Evolutionary conservation across 23 tunicate genomes (phyloP).

Genomic region (Aplidium turbinatum): DNA sequence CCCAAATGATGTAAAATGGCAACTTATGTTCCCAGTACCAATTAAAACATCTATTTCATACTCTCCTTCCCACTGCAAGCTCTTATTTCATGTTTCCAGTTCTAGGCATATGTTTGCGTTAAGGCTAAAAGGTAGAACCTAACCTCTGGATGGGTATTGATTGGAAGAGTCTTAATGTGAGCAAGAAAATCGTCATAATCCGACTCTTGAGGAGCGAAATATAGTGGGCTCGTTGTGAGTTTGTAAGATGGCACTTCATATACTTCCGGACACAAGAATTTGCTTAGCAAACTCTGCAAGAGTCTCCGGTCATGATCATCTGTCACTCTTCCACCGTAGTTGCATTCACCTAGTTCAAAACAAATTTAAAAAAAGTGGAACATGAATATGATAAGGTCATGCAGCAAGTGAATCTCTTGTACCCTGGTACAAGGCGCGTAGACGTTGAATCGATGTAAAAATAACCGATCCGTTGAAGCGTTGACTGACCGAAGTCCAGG

Average conservation of each 20-base stretch:
- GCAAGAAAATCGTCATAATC: conserved; percentile 53
- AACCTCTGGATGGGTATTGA: conserved; percentile 91
- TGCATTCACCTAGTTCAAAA: conserved; percentile 75
- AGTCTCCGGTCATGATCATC: conserved; percentile 80
- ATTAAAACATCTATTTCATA: not conserved
- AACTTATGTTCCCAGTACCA: too few relatives aligned
- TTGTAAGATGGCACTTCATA: conserved; percentile 51
- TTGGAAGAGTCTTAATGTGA: conserved; percentile 60
- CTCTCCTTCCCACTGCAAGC: too few relatives aligned
- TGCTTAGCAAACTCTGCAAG: conserved; percentile 61
- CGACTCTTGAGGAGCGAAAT: conserved; percentile 54
- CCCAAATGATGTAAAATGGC: too few relatives aligned
- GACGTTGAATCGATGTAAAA: too few relatives aligned
- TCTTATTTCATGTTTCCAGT: too few relatives aligned
- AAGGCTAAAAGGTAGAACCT: not conserved
- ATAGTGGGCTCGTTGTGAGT: conserved; percentile 58
- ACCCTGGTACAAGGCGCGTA: too few relatives aligned
- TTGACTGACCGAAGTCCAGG: too few relatives aligned
- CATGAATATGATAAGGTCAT: too few relatives aligned
- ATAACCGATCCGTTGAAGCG: too few relatives aligned
- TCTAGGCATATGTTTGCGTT: too few relatives aligned
- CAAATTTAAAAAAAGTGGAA: not conserved
- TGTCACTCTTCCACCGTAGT: conserved; percentile 89
- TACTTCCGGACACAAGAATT: conserved; percentile 64
- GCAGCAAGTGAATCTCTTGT: too few relatives aligned